These are phyloP conservation scores for Alauda arvensis DNA, from an alignment of 2,797 vertebrate genomes.

Conservation along the genomic window DNA sequence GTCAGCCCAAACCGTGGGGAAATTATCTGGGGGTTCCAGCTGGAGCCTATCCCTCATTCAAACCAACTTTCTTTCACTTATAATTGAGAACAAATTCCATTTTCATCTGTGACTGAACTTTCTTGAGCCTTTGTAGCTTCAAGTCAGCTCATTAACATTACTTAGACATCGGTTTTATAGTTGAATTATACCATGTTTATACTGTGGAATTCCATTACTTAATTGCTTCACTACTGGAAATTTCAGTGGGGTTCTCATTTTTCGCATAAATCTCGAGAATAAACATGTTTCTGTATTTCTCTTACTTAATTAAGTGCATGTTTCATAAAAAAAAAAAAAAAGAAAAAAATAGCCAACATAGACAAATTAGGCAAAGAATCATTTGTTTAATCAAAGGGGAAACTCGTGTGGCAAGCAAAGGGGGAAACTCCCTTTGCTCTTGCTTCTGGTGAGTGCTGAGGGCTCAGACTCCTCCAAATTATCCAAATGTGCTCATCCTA, in stretches of 20 bases:
- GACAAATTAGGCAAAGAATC: constrained; percentile 32
- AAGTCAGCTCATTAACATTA: constrained; percentile 65
- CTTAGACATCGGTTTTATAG: constrained; percentile 52
- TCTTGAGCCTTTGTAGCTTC: constrained; percentile 20
- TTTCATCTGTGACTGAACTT: constrained; percentile 39
- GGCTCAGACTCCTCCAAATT: neutral
- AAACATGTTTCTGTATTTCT: constrained; percentile 50
- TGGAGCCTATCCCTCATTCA: neutral
- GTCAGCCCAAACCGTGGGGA: neutral
- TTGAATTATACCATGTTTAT: constrained; percentile 50
- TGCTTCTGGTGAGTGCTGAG: neutral
- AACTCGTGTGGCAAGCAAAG: neutral
- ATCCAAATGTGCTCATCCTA: neutral
- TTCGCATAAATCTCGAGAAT: constrained; percentile 53
- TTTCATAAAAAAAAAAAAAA: constrained; percentile 37
- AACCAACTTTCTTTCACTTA: neutral
- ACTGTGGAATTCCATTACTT: constrained; percentile 60
- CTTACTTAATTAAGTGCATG: constrained; percentile 54
- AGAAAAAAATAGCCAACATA: constrained; percentile 25
- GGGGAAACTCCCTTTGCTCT: neutral
- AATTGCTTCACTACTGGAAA: constrained; percentile 68
- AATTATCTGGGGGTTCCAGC: neutral
- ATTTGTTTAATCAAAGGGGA: constrained; percentile 24
- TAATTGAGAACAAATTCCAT: constrained; percentile 8
- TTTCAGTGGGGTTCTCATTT: constrained; percentile 60